These are phyloP conservation scores for Alethe castanea DNA, from an alignment of 2,113 vertebrate genomes.

Conservation along the genomic window DNA sequence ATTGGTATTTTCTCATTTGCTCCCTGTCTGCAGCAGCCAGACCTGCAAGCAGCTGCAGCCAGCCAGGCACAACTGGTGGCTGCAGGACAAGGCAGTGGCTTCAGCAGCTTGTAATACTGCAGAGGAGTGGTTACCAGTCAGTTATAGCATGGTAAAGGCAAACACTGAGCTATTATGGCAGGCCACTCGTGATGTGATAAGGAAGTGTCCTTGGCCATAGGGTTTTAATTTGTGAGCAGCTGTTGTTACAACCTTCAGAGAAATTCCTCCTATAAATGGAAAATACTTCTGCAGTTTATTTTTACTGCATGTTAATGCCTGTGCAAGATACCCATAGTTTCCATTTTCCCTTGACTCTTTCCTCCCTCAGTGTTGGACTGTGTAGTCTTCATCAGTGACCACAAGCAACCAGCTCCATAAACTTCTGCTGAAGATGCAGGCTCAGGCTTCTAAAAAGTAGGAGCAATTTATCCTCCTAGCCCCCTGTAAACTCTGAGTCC, in stretches of 20 bases:
- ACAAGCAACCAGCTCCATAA: neutral
- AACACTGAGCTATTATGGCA: neutral
- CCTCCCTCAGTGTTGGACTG: neutral
- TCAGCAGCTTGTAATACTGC: neutral
- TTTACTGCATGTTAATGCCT: fast-evolving
- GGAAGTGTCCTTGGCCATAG: neutral
- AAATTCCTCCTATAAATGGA: neutral
- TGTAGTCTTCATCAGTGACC: neutral
- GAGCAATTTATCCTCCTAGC: neutral
- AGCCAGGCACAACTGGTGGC: neutral
- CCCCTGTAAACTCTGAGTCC: neutral
- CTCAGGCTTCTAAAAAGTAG: neutral
- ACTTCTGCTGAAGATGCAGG: neutral
- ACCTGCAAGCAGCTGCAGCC: neutral
- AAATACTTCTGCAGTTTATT: neutral
- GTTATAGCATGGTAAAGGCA: neutral
- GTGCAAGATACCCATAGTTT: neutral
- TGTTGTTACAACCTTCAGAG: neutral
- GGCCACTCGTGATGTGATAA: neutral
- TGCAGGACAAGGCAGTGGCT: neutral
- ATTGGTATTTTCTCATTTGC: neutral
- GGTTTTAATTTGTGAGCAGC: neutral
- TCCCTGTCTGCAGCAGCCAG: neutral
- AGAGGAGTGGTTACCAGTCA: neutral
- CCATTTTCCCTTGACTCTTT: neutral